Conservation (phyloP, 2,888 invertebrate genomes). For the Athalia cordata region DNA sequence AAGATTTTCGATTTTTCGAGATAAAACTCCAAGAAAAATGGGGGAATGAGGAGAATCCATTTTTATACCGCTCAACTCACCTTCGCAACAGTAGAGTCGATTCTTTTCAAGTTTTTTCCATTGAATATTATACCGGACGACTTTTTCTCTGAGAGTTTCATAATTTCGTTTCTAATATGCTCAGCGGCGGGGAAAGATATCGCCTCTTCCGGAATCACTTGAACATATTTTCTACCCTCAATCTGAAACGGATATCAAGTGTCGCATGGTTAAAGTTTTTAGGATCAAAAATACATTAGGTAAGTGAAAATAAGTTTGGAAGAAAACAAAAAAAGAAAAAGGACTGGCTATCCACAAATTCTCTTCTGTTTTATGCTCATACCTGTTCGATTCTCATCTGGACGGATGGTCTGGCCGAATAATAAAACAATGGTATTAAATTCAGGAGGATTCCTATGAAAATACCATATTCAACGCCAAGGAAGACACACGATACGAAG, state of each 20-base stretch:
- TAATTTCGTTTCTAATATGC: constrained; percentile 77
- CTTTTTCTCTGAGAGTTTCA: constrained; percentile 62
- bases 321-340: too few species aligned
- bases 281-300: too few species aligned
- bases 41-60: constrained; percentile 30
- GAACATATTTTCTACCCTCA: constrained; percentile 73
- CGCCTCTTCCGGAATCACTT: constrained; percentile 83
- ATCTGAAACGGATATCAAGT: constrained; percentile 57
- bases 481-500: constrained; percentile 76
- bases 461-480: constrained; percentile 82
- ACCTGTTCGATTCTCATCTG: constrained; percentile 57
- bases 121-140: constrained; percentile 71
- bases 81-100: constrained; percentile 79
- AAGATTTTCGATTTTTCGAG: too few species aligned
- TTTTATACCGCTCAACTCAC: constrained; percentile 66
- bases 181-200: constrained; percentile 89
- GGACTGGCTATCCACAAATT: constrained; percentile 57
- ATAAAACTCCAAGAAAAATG: not conserved
- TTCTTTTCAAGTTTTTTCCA: constrained; percentile 76
- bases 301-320: too few species aligned
- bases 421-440: constrained; percentile 75
- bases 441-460: constrained; percentile 76
- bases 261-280: not conserved
- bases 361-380: constrained; percentile 52
- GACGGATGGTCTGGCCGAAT: constrained; percentile 75